Evolutionary conservation across 1,140 invertebrate species (phyloP).

Genomic region (Drosophila neocordata): DNA sequence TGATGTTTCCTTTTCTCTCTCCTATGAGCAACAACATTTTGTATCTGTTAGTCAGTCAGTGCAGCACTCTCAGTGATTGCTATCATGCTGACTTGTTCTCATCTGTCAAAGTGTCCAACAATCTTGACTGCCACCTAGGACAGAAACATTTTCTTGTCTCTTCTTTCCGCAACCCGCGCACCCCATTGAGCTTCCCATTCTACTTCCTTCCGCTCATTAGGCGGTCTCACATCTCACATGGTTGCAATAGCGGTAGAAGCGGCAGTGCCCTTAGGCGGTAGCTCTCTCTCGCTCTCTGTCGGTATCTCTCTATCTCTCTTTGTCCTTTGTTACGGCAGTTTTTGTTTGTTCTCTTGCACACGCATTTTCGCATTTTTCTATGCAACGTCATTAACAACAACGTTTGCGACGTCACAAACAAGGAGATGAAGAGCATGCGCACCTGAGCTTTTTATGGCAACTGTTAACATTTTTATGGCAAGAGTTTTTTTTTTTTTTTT

Average conservation of each 20-base stretch:
- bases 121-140: conserved; percentile 12
- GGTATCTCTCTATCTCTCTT: conserved; percentile 14
- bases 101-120: conserved; percentile 25
- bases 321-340: not conserved
- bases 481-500: conserved; percentile 18
- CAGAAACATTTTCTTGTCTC: not conserved
- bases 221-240: conserved; percentile 38
- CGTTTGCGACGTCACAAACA: conserved; percentile 49
- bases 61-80: conserved; percentile 1
- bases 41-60: conserved; percentile 4
- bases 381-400: conserved; percentile 59
- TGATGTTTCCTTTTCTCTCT: conserved; percentile 6
- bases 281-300: conserved; percentile 1
- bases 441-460: conserved; percentile 11
- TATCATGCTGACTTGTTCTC: conserved; percentile 8
- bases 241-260: conserved; percentile 6
- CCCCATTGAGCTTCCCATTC: not conserved
- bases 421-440: conserved; percentile 51
- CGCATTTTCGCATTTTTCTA: conserved; percentile 72
- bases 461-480: conserved; percentile 30
- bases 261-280: conserved; percentile 8
- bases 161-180: too few species aligned
- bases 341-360: conserved; percentile 45
- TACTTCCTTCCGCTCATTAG: conserved; percentile 78
- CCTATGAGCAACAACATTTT: too few species aligned